Evolutionary conservation across 2,797 vertebrate species (phyloP).

Genomic region (Acanthopagrus latus): DNA sequence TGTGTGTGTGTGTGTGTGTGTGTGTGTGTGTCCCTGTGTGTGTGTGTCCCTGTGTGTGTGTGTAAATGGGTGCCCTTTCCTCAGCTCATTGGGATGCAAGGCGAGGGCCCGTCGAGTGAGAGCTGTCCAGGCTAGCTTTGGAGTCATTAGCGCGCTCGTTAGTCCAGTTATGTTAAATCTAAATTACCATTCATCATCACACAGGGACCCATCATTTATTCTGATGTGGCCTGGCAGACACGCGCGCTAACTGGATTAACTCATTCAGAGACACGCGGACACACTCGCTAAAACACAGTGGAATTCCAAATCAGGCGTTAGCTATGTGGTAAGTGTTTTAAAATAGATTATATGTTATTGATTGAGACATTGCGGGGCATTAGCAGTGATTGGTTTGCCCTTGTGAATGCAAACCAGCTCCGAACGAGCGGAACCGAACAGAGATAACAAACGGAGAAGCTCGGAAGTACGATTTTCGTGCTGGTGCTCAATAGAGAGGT

Average conservation of each 20-base stretch:
- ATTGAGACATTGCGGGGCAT: constrained; percentile 66
- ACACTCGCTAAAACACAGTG: constrained; percentile 65
- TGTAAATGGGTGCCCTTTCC: constrained; percentile 67
- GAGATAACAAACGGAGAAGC: constrained; percentile 7
- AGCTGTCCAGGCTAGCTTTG: constrained; percentile 84
- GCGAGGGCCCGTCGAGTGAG: constrained; percentile 68
- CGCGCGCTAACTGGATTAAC: constrained; percentile 81
- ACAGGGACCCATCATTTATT: constrained; percentile 86
- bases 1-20: constrained; percentile 7
- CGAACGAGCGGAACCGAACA: constrained; percentile 24
- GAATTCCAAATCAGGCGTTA: constrained; percentile 79
- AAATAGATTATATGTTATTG: constrained; percentile 71
- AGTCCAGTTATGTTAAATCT: constrained; percentile 89
- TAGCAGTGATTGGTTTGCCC: constrained; percentile 68
- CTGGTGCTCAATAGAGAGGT: constrained; percentile 8
- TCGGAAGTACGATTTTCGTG: constrained; percentile 11
- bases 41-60: constrained; percentile 27
- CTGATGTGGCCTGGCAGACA: constrained; percentile 81
- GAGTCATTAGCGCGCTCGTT: constrained; percentile 89
- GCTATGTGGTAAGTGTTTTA: constrained; percentile 70
- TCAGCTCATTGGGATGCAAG: constrained; percentile 84
- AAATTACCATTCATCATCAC: constrained; percentile 90
- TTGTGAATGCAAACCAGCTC: constrained; percentile 55
- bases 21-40: constrained; percentile 10
- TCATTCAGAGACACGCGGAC: constrained; percentile 75